Evolutionary conservation across 2,797 vertebrate species (phyloP).

Genomic region (Epinephelus coioides): DNA sequence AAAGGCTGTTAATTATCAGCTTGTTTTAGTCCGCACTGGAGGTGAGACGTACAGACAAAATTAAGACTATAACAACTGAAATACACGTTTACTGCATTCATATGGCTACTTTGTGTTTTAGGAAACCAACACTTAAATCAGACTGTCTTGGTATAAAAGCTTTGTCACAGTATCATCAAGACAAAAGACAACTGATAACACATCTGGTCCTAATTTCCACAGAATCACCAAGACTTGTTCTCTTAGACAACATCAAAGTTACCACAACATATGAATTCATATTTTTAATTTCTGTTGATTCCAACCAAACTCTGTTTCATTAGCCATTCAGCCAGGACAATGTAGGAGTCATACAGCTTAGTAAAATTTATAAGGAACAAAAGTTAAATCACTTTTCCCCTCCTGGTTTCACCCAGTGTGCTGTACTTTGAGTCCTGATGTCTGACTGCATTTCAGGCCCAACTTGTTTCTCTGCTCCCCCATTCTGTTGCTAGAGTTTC

Average conservation of each 20-base stretch:
- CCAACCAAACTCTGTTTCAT: too few species aligned
- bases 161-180: not conserved
- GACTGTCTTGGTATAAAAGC: not conserved
- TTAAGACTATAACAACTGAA: not conserved
- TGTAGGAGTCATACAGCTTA: not conserved
- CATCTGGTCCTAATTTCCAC: not conserved
- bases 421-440: not conserved
- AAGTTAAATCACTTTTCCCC: not conserved
- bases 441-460: not conserved
- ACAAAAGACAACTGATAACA: too few species aligned
- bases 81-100: not conserved
- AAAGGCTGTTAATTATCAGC: too few species aligned
- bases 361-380: not conserved
- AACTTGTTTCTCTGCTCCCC: not conserved
- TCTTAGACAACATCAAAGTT: too few species aligned
- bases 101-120: too few species aligned
- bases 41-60: not conserved
- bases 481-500: slow-evolving; percentile 1
- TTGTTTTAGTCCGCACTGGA: not conserved
- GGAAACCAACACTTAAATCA: not conserved
- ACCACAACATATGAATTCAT: too few species aligned
- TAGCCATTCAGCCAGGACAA: not conserved
- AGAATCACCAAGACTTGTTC: too few species aligned
- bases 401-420: not conserved
- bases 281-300: too few species aligned